Evolutionary conservation across 2,888 invertebrate genomes (phyloP), one percentile per base, ranked within the genome.

Genomic region (Cephus rjabovi): DNA sequence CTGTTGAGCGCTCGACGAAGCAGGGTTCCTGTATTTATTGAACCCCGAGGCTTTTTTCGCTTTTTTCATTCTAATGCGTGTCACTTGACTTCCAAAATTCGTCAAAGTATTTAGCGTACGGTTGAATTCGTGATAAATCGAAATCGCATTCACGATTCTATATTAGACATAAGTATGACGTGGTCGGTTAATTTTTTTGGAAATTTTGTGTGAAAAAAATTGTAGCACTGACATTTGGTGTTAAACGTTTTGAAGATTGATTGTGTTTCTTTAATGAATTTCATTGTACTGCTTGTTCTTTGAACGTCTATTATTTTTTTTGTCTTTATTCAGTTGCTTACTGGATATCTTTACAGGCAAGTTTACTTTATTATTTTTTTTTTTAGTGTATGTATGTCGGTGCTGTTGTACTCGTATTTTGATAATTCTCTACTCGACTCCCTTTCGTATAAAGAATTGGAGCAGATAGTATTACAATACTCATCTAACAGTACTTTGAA

Each of bases 1-100:
- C 80, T 79, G 80, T 79, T 80, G 82, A 79, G 81, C 80, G 79
- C 76, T 82, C 81, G 82, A 78, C 81, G 79, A 78, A 80, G 80
- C 23, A 34, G 71, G 71, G 71, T 71, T 34, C 34, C 34, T 34
- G 12, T 71, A 71, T 23, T 71, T 71, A 33, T 71, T 71, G 12
- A 31, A 34, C 15, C 71, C 12, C 12, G 31, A 31, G 71, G 71
- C 34, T 23, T 71, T 30, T 34, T 34, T 23, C 23, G 70, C 9
- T 71, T 71, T 71, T 33, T 71, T 33, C 71, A 71, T 33, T 30
- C 3, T 12, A 71, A 56, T 56, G 9, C 56, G 56, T 23, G 56
- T 56, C 56, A 23, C 23, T 56, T 56, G 56, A 56, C 56, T 56
- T 56, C 23, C 15, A 56, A 56, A 23, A 23, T 23, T 56, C 56